A percentile compares a stretch with the other conserved stretches of the same genome.
phyloP scores from a whole-genome alignment of 2,797 vertebrate species.

The Hirundo rustica region DNA sequence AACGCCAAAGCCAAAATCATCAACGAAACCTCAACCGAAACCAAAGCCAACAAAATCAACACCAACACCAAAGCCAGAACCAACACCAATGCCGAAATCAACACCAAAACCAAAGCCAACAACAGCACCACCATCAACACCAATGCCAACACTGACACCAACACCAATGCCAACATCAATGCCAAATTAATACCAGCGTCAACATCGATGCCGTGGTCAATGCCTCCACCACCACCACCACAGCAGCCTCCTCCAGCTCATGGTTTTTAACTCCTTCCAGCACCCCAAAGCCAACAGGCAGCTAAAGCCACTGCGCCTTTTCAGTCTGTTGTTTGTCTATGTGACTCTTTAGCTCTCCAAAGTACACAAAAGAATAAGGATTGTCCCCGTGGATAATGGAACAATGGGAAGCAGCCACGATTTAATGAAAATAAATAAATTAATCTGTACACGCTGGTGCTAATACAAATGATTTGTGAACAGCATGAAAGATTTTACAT shows the following conservation, averaged over 20 bases:
- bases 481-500: slow-evolving; percentile 68
- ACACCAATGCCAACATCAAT: rapidly evolving
- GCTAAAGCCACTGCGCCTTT: not conserved
- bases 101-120: not conserved
- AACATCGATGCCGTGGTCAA: rapidly evolving
- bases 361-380: slow-evolving; percentile 55
- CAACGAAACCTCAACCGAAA: no score
- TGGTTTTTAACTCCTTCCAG: not conserved
- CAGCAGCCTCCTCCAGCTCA: not conserved
- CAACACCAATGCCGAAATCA: not conserved
- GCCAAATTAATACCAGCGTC: rapidly evolving
- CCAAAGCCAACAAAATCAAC: not conserved
- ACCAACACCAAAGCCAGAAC: not conserved
- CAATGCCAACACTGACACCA: not conserved
- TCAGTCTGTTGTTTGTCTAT: slow-evolving; percentile 6
- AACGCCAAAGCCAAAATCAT: not conserved
- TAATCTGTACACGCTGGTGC: slow-evolving; percentile 56
- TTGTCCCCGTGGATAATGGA: slow-evolving; percentile 46
- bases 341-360: slow-evolving; percentile 60
- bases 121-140: no score
- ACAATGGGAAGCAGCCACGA: slow-evolving; percentile 65
- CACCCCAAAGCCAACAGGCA: not conserved
- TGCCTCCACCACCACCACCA: not conserved
- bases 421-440: slow-evolving; percentile 72
- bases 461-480: slow-evolving; percentile 70